These are phyloP conservation scores for Larimichthys crocea DNA, from an alignment of 2,113 vertebrate genomes.

Conservation along the genomic window DNA sequence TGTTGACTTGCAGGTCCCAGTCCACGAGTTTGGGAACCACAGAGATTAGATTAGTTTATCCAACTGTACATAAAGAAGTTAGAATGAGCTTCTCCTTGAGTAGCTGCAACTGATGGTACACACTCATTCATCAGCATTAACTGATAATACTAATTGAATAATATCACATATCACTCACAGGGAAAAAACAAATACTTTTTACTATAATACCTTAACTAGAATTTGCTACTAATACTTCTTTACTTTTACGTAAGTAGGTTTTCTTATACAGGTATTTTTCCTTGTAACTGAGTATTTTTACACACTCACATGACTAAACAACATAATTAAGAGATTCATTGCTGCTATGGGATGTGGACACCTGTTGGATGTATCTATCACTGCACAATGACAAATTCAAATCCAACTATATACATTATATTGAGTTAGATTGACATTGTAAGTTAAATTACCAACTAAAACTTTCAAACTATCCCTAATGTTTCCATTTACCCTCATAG, in stretches of 20 bases:
- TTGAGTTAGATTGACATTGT: neutral
- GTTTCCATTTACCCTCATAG: neutral
- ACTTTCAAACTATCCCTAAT: neutral
- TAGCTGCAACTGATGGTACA: neutral
- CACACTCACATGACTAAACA: too few relatives aligned
- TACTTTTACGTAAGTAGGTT: too few relatives aligned
- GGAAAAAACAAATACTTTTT: neutral
- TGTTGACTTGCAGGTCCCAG: neutral
- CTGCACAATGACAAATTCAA: neutral
- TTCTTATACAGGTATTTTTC: too few relatives aligned
- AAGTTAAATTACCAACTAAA: neutral
- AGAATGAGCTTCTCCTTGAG: too few relatives aligned
- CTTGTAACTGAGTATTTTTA: neutral
- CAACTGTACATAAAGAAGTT: neutral
- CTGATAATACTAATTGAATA: too few relatives aligned
- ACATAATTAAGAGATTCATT: neutral
- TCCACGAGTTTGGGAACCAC: neutral
- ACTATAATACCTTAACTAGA: neutral
- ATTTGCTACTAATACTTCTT: neutral
- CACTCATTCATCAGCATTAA: neutral
- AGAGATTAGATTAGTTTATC: too few relatives aligned
- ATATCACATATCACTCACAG: neutral
- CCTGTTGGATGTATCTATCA: slow-evolving; percentile 20
- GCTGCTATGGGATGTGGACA: neutral
- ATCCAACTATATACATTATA: neutral